A percentile compares a stretch with the other conserved stretches of the same genome.
phyloP scores from a whole-genome alignment of 2,113 vertebrate species.

The Chionomys nivalis region DNA sequence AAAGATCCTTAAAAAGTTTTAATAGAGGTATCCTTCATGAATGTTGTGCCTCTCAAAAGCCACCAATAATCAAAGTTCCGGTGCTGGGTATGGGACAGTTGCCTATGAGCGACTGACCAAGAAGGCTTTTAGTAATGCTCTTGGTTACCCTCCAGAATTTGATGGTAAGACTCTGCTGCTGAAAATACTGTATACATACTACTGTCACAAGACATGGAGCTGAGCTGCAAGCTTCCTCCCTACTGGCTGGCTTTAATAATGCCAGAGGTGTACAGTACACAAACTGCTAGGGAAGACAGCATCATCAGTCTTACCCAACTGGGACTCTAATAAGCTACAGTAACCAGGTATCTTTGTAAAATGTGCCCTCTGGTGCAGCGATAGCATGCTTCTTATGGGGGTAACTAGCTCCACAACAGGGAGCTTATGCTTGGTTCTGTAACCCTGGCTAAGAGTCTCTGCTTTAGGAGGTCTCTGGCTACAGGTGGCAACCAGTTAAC shows the following conservation, averaged over 20 bases:
- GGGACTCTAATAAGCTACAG: not conserved
- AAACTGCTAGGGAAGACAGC: not conserved
- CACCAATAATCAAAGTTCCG: not conserved
- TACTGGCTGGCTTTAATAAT: not conserved
- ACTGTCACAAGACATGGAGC: too few relatives aligned
- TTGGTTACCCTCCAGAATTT: not conserved
- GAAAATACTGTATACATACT: not conserved
- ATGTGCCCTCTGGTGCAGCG: not conserved
- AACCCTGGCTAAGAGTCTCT: not conserved
- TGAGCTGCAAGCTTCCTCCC: not conserved
- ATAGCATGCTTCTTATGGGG: not conserved
- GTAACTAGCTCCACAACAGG: not conserved
- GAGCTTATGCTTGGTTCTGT: not conserved
- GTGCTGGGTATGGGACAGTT: too few relatives aligned
- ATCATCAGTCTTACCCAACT: not conserved
- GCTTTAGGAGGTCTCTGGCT: not conserved
- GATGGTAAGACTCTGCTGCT: too few relatives aligned
- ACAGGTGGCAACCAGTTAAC: not conserved
- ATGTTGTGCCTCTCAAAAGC: not conserved
- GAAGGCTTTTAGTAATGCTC: not conserved
- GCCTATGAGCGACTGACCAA: not conserved
- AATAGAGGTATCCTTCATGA: not conserved
- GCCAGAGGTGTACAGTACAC: too few relatives aligned
- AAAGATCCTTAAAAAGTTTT: not conserved
- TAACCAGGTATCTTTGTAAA: not conserved